These are phyloP conservation scores for Platycercus adscitus DNA, from an alignment of 2,113 vertebrate genomes.

Conservation along the genomic window DNA sequence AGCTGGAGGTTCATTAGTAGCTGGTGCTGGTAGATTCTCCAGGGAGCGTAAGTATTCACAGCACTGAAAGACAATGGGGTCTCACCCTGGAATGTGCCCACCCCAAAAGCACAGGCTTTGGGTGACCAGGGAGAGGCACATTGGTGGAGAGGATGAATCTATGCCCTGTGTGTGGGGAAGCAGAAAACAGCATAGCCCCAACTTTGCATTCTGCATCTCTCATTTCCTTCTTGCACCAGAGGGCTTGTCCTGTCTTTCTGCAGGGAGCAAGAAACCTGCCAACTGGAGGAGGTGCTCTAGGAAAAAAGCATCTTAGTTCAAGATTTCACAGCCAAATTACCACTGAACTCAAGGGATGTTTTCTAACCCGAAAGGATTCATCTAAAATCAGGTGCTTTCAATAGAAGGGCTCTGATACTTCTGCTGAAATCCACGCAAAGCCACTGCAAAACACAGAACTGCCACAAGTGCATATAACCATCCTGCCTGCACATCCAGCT, in stretches of 20 bases:
- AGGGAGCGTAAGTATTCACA: not conserved
- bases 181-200: not conserved
- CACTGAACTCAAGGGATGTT: not conserved
- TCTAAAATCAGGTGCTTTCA: not conserved
- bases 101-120: not conserved
- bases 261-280: not conserved
- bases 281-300: not conserved
- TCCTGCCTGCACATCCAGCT: not conserved
- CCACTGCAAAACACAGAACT: not conserved
- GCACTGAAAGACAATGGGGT: not conserved
- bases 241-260: not conserved
- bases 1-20: not conserved
- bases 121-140: not conserved
- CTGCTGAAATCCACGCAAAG: not conserved
- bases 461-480: not conserved
- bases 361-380: not conserved
- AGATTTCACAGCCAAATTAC: not conserved
- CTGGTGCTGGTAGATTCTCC: not conserved
- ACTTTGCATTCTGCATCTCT: not conserved
- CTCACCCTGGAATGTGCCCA: not conserved
- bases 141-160: not conserved
- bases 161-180: not conserved
- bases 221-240: not conserved
- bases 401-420: not conserved
- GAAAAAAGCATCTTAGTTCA: not conserved